Base-by-base conservation (phyloP, 2,797 vertebrate genomes). In the Nothura maculosa region DNA sequence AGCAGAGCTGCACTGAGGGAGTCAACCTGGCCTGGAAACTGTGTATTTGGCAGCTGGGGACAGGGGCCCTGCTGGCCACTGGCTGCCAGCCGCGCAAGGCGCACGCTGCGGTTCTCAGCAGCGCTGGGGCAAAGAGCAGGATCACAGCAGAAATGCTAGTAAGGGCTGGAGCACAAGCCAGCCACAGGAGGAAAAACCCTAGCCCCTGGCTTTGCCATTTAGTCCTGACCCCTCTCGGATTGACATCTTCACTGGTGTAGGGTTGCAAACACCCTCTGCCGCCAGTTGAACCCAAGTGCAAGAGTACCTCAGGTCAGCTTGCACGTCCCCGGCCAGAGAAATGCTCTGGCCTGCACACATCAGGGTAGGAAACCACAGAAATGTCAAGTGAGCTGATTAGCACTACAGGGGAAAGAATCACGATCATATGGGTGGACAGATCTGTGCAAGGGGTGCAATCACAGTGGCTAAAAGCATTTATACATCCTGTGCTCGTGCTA, bases 1-100 rank as follows among this genome's bases (percentile, higher is more conserved):
- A 93, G 79, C 96, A 87, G 67, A 38, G 76, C 63, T 47, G 22
- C 34, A 19, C 30, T 89, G 84, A 21, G 9, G 68, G 52, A 70
- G 69, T 55, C 87, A 93, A 28, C 83, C 92, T 19, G 81, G 47
- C 60, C 85, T 54, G 17, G n/a, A 87, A 93, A 81, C 27, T 28
- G 10, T 12, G 10, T 30, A 18, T 11, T 22, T 20, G 48, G 34
- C 36, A 52, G 48, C 36, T 69, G 64, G 43, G 43, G n/a, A 67
- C 10, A 17, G 28, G 52, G 52, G 18, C 28, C 28, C 52, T 54
- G 52, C 52, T 54, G 18, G 30, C 11, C 52, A 19, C 48, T 6
- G n/a, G 20, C 18, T 6, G 43, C 21, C 40, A 40, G 11, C 22
- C 20, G 63, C 9, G 20, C 32, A 15, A 30, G 47, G 66, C 20